A percentile compares a stretch with the other conserved stretches of the same genome.
Evolutionary conservation across 1,140 invertebrate species (phyloP).

Genomic region (Cydia amplana): DNA sequence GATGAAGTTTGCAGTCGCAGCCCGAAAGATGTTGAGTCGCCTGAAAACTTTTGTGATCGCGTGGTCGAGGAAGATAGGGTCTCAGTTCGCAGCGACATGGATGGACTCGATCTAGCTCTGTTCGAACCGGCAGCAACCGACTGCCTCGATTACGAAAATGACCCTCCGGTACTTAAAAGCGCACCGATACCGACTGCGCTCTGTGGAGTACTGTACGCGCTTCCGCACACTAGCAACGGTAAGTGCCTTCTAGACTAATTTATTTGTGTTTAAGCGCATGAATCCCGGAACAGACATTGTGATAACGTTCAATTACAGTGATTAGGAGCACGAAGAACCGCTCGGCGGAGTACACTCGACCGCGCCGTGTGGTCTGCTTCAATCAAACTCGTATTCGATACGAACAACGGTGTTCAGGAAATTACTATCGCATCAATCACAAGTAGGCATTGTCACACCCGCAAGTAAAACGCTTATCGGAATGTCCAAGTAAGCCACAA

Average conservation of each 20-base stretch:
- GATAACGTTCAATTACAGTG: conserved; percentile 53
- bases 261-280: conserved; percentile 45
- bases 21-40: conserved; percentile 74
- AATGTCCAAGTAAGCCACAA: conserved; percentile 26
- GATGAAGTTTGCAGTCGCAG: conserved; percentile 76
- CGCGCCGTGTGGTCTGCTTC: conserved; percentile 51
- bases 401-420: conserved; percentile 69
- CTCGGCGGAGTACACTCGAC: conserved; percentile 30
- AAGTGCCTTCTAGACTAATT: conserved; percentile 49
- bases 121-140: conserved; percentile 82
- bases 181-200: conserved; percentile 55
- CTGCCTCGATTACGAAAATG: conserved; percentile 58
- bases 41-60: conserved; percentile 71
- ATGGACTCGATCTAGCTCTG: conserved; percentile 83
- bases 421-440: conserved; percentile 75
- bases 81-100: conserved; percentile 83
- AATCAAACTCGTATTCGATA: conserved; percentile 68
- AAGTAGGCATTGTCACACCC: conserved; percentile 61
- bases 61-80: conserved; percentile 69
- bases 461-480: conserved; percentile 43
- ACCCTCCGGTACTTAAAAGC: conserved; percentile 55
- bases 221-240: conserved; percentile 60
- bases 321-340: conserved; percentile 52
- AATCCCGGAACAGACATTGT: conserved; percentile 46
- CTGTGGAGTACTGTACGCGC: conserved; percentile 67